phyloP scores from a whole-genome alignment of 2,888 invertebrate genomes.

The Tipula lateralis region DNA sequence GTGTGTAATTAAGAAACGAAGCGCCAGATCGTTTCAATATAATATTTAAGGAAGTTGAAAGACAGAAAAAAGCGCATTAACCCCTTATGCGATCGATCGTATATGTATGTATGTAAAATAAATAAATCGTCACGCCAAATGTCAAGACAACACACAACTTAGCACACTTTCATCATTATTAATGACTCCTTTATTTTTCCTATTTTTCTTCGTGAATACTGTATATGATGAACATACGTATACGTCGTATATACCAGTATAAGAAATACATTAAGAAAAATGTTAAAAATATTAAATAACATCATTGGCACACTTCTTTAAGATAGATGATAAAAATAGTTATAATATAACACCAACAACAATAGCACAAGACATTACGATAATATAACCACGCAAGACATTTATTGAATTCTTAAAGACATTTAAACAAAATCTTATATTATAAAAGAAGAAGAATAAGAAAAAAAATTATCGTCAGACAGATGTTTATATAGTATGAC shows the following conservation, averaged over 20 bases:
- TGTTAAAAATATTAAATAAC: slow-evolving; percentile 24
- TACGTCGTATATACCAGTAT: background rate
- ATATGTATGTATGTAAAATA: background rate
- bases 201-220: background rate
- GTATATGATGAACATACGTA: background rate
- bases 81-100: background rate
- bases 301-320: slow-evolving; percentile 19
- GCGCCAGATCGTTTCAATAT: background rate
- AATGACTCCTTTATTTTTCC: slow-evolving; percentile 20
- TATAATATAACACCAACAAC: slow-evolving; percentile 19
- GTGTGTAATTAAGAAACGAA: background rate
- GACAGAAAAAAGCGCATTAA: background rate
- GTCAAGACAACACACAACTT: background rate
- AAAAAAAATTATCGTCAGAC: background rate
- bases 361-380: background rate
- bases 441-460: background rate
- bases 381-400: slow-evolving; percentile 24
- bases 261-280: slow-evolving; percentile 2
- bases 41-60: background rate
- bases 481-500: background rate
- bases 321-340: slow-evolving; percentile 24
- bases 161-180: slow-evolving; percentile 19
- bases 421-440: background rate
- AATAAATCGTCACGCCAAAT: slow-evolving; percentile 24
- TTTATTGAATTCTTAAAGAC: slow-evolving; percentile 19